A percentile compares a stretch with the other conserved stretches of the same genome.
Conservation (phyloP, 2,888 invertebrate genomes). For the Gymnosoma rotundatum region DNA sequence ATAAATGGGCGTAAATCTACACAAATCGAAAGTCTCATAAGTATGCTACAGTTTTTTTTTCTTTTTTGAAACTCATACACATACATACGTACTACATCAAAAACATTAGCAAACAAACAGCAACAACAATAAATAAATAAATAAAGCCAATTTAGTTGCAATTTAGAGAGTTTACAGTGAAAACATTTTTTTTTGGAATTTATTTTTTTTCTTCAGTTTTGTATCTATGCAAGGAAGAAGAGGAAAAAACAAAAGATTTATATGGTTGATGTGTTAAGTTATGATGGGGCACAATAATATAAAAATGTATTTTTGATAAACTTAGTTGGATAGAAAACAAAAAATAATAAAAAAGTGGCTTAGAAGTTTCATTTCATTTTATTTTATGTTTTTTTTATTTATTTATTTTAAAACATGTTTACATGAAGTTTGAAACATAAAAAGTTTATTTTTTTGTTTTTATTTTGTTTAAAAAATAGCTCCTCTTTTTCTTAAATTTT, state of each 20-base stretch:
- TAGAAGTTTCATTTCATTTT: constrained; percentile 10
- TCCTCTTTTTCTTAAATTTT: constrained; percentile 14
- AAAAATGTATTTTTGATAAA: constrained; percentile 78
- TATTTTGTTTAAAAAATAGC: constrained; percentile 36
- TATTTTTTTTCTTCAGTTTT: background rate
- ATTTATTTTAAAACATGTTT: constrained; percentile 70
- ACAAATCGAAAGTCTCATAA: constrained; percentile 79
- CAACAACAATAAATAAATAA: constrained; percentile 69
- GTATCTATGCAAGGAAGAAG: background rate
- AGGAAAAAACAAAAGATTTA: constrained; percentile 75
- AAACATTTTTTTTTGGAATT: constrained; percentile 24
- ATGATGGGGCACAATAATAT: constrained; percentile 67
- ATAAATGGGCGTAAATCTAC: constrained; percentile 80
- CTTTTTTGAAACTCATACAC: constrained; percentile 12
- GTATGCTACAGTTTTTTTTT: constrained; percentile 55
- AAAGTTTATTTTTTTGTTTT: constrained; percentile 57
- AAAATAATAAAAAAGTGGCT: constrained; percentile 43
- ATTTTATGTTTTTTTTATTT: background rate
- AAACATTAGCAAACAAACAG: constrained; percentile 55
- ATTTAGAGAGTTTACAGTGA: constrained; percentile 75
- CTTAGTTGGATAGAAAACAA: constrained; percentile 72
- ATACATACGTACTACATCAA: background rate
- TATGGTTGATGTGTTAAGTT: constrained; percentile 79
- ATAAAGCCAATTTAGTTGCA: constrained; percentile 80
- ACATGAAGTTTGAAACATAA: constrained; percentile 66